Conservation (phyloP, 2,797 vertebrate genomes). For the Huso huso region DNA sequence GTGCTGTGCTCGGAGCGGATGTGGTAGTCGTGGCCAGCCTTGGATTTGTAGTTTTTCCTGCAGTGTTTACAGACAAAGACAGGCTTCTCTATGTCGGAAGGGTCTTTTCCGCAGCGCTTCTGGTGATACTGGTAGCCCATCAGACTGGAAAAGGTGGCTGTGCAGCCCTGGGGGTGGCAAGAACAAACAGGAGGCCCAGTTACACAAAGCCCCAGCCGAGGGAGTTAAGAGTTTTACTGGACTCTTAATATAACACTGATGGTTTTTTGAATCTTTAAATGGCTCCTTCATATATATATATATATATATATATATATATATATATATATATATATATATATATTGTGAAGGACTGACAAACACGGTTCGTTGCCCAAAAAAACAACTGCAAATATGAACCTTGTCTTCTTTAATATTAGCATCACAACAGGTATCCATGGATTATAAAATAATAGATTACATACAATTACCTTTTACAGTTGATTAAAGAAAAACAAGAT, state of each 20-base stretch:
- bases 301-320: background rate
- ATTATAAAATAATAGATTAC: too few species aligned
- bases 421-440: too few species aligned
- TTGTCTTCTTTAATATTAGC: too few species aligned
- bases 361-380: too few species aligned
- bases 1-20: constrained; percentile 65
- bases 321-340: too few species aligned
- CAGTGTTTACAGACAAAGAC: constrained; percentile 83
- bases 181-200: background rate
- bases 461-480: too few species aligned
- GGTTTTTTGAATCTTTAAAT: too few species aligned
- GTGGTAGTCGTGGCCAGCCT: constrained; percentile 87
- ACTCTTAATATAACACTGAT: background rate
- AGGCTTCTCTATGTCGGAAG: constrained; percentile 72
- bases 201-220: background rate
- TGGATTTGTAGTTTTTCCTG: constrained; percentile 85
- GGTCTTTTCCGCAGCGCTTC: constrained; percentile 82
- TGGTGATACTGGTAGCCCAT: constrained; percentile 97
- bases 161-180: constrained; percentile 64
- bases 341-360: too few species aligned
- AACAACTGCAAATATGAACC: too few species aligned
- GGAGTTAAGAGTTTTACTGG: background rate
- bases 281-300: too few species aligned
- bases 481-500: too few species aligned
- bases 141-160: constrained; percentile 86